Percentiles rank a stretch among this genome's conserved stretches.
Evolutionary conservation across 1,140 invertebrate genomes (phyloP).

Genomic region (Rhopalosiphum padi): DNA sequence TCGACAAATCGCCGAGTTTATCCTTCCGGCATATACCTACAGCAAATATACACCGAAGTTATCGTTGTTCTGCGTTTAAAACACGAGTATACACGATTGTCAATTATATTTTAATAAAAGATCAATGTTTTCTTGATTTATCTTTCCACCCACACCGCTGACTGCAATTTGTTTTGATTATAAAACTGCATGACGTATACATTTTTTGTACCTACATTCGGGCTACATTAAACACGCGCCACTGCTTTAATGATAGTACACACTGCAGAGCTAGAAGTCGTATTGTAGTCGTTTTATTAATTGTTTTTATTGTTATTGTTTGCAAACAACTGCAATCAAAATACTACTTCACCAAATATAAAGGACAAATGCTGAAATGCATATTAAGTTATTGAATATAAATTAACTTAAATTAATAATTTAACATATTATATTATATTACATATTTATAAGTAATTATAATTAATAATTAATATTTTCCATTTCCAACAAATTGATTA

Average conservation of each 20-base stretch:
- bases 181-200: background rate
- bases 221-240: background rate
- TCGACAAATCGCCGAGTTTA: background rate
- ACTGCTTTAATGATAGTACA: background rate
- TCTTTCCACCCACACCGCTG: background rate
- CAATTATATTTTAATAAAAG: background rate
- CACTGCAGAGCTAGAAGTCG: background rate
- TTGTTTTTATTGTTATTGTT: background rate
- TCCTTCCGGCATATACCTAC: background rate
- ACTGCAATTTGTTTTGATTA: slow-evolving; percentile 30
- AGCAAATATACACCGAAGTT: background rate
- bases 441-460: no score
- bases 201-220: background rate
- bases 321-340: background rate
- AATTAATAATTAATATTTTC: background rate
- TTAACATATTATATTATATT: background rate
- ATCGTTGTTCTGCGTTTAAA: background rate
- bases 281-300: background rate
- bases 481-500: background rate
- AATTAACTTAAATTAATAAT: background rate
- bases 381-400: background rate
- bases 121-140: no score
- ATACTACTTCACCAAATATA: background rate
- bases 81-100: background rate
- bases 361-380: background rate